These are phyloP conservation scores for Ceuthmochares aereus DNA, from an alignment of 2,113 vertebrate genomes.

Conservation along the genomic window DNA sequence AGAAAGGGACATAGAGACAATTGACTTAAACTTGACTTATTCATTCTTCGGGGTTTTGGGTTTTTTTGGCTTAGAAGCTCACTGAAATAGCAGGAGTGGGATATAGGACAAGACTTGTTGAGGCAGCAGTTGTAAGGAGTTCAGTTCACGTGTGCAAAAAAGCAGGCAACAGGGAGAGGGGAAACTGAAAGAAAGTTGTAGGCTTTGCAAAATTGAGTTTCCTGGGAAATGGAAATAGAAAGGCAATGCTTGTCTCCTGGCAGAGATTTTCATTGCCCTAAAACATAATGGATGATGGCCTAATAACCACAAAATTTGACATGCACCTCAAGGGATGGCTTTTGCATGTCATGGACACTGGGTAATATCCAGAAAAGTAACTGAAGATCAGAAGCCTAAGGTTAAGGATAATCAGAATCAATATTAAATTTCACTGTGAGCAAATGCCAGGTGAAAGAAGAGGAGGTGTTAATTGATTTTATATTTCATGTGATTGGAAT, in stretches of 20 bases:
- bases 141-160: neutral
- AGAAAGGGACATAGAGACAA: neutral
- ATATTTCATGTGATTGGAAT: slow-evolving; percentile 12
- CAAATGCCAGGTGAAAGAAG: slow-evolving; percentile 47
- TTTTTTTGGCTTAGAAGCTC: neutral
- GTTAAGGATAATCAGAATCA: slow-evolving; percentile 45
- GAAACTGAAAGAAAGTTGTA: neutral
- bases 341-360: neutral
- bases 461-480: slow-evolving; percentile 22
- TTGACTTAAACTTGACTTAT: neutral
- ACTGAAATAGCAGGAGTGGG: neutral
- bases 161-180: fast-evolving
- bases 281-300: neutral
- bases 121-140: neutral
- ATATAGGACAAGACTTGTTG: neutral
- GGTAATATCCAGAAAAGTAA: neutral
- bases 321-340: neutral
- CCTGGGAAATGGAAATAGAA: neutral
- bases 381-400: neutral
- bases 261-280: neutral
- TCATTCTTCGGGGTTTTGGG: no score
- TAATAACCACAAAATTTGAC: neutral
- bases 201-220: neutral
- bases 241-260: neutral
- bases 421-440: slow-evolving; percentile 19